These are phyloP conservation scores for Spondyliosoma cantharus DNA, from an alignment of 2,797 vertebrate species.

Conservation along the genomic window DNA sequence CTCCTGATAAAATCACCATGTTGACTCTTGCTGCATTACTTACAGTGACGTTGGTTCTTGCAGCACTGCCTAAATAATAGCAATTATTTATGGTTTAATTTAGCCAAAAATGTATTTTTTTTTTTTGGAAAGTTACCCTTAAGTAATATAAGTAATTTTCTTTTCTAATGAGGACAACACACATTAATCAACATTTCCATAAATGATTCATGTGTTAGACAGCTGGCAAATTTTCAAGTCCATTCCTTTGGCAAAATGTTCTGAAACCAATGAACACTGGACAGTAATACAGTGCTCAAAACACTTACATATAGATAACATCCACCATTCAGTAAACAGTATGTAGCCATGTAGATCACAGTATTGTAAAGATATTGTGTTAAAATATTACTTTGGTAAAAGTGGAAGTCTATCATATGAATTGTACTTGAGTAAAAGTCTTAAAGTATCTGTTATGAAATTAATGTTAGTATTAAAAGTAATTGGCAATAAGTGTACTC, in stretches of 20 bases:
- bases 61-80: background rate
- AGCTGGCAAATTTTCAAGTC: background rate
- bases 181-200: background rate
- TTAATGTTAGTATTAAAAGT: no score
- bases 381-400: no score
- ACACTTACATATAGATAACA: no score
- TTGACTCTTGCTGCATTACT: background rate
- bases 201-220: background rate
- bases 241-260: background rate
- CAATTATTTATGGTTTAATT: background rate
- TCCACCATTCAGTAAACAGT: no score
- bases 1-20: conserved; percentile 5
- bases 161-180: background rate
- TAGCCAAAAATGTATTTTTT: background rate
- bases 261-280: background rate
- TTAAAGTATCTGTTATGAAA: no score
- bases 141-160: background rate
- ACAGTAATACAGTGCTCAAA: no score
- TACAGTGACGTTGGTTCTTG: background rate
- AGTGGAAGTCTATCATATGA: no score
- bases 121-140: background rate
- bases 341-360: no score
- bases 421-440: no score
- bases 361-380: no score
- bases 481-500: no score